Conservation (phyloP, 1,140 invertebrate species). For the Drosophila elegans region DNA sequence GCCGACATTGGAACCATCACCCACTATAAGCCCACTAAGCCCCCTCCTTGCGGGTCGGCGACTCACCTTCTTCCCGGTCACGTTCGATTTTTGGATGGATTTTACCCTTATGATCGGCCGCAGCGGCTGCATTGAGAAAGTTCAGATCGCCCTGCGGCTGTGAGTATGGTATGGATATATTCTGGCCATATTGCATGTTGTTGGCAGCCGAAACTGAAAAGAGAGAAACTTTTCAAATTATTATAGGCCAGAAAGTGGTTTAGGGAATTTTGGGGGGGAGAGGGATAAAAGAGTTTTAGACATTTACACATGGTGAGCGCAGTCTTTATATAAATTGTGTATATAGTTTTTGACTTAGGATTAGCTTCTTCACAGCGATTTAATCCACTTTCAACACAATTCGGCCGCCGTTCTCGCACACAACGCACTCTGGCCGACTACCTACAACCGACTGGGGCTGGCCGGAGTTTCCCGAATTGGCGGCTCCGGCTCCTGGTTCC, state of each 20-base stretch:
- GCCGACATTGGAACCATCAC: neutral
- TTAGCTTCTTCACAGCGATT: constrained; percentile 30
- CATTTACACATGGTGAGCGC: constrained; percentile 46
- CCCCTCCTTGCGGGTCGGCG: constrained; percentile 33
- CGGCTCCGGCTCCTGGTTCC: constrained; percentile 54
- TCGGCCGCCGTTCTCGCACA: constrained; percentile 47
- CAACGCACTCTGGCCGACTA: constrained; percentile 72
- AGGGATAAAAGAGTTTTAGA: neutral
- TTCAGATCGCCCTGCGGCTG: constrained; percentile 84
- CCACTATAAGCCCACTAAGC: constrained; percentile 1
- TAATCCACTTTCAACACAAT: constrained; percentile 6
- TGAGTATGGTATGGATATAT: constrained; percentile 85
- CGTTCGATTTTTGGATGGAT: constrained; percentile 85
- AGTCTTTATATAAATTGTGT: constrained; percentile 10
- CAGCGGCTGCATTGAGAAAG: constrained; percentile 81
- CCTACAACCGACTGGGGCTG: constrained; percentile 72
- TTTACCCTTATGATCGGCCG: constrained; percentile 84
- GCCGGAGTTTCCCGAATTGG: constrained; percentile 31
- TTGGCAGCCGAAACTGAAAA: constrained; percentile 81
- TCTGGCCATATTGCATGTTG: constrained; percentile 85
- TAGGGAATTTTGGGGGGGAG: too few species aligned
- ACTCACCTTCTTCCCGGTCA: constrained; percentile 85
- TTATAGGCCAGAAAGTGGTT: neutral
- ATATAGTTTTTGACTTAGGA: constrained; percentile 14
- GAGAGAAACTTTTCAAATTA: constrained; percentile 24